Conservation (phyloP, 2,888 invertebrate species). For the Galerucella pusilla region DNA sequence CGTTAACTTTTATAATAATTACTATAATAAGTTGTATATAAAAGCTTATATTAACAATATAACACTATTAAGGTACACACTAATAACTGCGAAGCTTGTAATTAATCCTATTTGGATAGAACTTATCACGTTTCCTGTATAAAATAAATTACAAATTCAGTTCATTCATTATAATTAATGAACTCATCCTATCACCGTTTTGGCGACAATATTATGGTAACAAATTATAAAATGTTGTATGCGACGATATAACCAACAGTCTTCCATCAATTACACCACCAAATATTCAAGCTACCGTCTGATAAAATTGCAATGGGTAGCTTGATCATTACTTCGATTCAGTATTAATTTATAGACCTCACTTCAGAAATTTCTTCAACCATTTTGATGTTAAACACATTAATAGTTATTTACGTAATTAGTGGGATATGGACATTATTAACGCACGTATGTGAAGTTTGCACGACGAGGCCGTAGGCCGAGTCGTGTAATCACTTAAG, state of each 20-base stretch:
- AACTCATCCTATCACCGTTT: conserved; percentile 32
- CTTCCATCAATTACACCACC: conserved; percentile 21
- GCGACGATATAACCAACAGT: conserved; percentile 19
- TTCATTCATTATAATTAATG: conserved; percentile 39
- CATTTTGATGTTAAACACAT: too few species aligned
- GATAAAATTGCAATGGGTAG: not conserved
- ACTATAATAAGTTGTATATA: too few species aligned
- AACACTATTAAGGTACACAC: not conserved
- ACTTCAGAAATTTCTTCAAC: too few species aligned
- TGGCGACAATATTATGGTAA: conserved; percentile 28
- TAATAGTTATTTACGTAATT: too few species aligned
- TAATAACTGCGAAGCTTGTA: conserved; percentile 3
- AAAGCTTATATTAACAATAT: not conserved
- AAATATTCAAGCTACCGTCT: not conserved
- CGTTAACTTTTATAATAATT: too few species aligned
- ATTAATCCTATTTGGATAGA: conserved; percentile 25
- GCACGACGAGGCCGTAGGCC: too few species aligned
- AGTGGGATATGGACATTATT: too few species aligned
- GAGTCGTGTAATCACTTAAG: too few species aligned
- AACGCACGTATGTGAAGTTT: too few species aligned
- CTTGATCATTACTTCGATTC: not conserved
- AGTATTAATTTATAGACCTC: too few species aligned
- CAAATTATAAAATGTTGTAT: conserved; percentile 30
- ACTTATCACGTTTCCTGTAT: conserved; percentile 26
- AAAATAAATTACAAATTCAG: conserved; percentile 36